Evolutionary conservation across 53 echinoderm and acorn worm genomes (phyloP).

Genomic region (Hippasteria phrygiana): DNA sequence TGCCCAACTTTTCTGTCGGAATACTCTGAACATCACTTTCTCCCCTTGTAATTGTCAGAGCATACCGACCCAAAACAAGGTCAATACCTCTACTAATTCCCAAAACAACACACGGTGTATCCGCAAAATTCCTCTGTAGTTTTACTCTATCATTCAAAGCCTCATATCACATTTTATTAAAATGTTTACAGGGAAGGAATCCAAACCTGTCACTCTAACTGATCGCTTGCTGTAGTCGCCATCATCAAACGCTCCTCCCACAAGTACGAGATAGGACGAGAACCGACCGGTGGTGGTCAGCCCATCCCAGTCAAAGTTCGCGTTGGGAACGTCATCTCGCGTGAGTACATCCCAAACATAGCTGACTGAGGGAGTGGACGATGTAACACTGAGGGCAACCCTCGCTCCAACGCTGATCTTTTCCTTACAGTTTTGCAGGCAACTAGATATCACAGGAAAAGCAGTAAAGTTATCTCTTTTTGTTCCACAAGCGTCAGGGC

Average conservation of each 20-base stretch:
- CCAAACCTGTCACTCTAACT: conserved; percentile 61
- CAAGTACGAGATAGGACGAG: conserved; percentile 65
- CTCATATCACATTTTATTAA: no score
- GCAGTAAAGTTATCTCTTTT: no score
- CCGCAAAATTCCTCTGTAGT: no score
- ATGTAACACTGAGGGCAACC: conserved; percentile 54
- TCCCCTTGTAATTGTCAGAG: no score
- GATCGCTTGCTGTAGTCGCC: conserved; percentile 22
- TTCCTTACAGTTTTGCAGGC: conserved; percentile 68
- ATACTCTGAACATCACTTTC: no score
- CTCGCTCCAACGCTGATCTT: conserved; percentile 43
- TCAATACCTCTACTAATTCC: no score
- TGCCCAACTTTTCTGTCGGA: no score
- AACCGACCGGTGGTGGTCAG: conserved; percentile 71
- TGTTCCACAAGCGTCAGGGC: no score
- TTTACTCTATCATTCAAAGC: no score
- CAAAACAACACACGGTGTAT: no score
- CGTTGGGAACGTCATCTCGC: conserved; percentile 8
- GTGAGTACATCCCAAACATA: conserved; percentile 36
- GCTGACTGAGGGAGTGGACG: background rate
- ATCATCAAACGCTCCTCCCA: conserved; percentile 34
- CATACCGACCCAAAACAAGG: no score
- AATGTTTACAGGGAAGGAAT: background rate
- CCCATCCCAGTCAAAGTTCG: conserved; percentile 39
- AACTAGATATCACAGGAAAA: conserved; percentile 37